phyloP scores from a whole-genome alignment of 2,888 invertebrate species.

The Lymantria dispar region DNA sequence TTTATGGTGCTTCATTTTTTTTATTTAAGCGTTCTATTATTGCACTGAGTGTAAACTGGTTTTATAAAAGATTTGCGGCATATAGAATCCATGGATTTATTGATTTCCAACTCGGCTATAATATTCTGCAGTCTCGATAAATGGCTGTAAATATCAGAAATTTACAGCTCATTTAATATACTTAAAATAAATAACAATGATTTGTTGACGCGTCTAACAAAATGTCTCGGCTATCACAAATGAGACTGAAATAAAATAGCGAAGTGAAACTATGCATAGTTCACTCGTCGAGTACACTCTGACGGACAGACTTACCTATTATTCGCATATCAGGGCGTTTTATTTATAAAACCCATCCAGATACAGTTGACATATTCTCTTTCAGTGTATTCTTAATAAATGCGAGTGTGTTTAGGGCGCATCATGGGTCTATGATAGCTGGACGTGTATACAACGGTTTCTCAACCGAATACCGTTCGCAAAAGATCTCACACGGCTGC shows the following conservation, averaged over 20 bases:
- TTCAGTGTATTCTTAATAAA: conserved; percentile 34
- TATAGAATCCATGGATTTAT: conserved; percentile 7
- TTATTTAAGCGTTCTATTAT: conserved; percentile 36
- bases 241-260: conserved; percentile 44
- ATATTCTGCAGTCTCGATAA: too few species aligned
- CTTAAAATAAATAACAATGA: too few species aligned
- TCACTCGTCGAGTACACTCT: conserved; percentile 40
- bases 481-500: conserved; percentile 78
- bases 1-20: conserved; percentile 38
- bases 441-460: conserved; percentile 71
- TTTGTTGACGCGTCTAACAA: neutral
- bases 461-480: conserved; percentile 78
- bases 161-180: too few species aligned
- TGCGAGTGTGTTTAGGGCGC: conserved; percentile 37
- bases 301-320: conserved; percentile 71
- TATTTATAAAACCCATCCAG: conserved; percentile 73
- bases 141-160: too few species aligned
- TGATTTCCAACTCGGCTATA: too few species aligned
- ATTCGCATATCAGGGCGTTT: conserved; percentile 77
- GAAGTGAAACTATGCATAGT: conserved; percentile 34
- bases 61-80: conserved; percentile 17
- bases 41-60: conserved; percentile 28
- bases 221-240: neutral
- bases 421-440: conserved; percentile 48
- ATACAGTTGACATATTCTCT: conserved; percentile 56